Evolutionary conservation across 2,888 invertebrate genomes (phyloP).

Genomic region (Drosophila eohydei): DNA sequence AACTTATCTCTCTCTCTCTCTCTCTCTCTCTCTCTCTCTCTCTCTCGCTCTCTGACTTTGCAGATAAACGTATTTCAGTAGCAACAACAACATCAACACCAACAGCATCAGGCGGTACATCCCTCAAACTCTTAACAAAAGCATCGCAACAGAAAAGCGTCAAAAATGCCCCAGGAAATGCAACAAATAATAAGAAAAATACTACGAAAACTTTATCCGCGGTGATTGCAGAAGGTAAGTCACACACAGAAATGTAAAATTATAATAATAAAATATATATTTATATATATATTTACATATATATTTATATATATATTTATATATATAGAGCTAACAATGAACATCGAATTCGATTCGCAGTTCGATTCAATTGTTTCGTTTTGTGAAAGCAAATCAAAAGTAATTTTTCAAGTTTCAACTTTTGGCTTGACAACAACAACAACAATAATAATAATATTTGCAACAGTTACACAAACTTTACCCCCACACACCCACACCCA

Average conservation of each 20-base stretch:
- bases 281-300: background rate
- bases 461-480: constrained; percentile 41
- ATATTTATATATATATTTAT: background rate
- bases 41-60: too few species aligned
- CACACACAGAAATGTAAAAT: background rate
- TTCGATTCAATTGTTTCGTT: constrained; percentile 35
- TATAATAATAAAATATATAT: constrained; percentile 1
- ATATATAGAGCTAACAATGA: background rate
- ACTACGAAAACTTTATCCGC: constrained; percentile 34
- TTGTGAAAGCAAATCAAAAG: constrained; percentile 62
- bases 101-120: constrained; percentile 3
- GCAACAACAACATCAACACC: constrained; percentile 27
- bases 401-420: constrained; percentile 46
- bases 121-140: constrained; percentile 25
- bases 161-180: constrained; percentile 34
- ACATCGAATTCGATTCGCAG: constrained; percentile 15
- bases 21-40: background rate
- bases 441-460: constrained; percentile 41
- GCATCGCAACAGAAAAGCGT: constrained; percentile 13
- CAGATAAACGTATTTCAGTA: constrained; percentile 57
- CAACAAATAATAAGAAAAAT: constrained; percentile 43
- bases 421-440: constrained; percentile 50
- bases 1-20: background rate
- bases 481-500: background rate
- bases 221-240: constrained; percentile 63